Conservation (phyloP, 1,140 invertebrate species). For the Whitmania pigra region DNA sequence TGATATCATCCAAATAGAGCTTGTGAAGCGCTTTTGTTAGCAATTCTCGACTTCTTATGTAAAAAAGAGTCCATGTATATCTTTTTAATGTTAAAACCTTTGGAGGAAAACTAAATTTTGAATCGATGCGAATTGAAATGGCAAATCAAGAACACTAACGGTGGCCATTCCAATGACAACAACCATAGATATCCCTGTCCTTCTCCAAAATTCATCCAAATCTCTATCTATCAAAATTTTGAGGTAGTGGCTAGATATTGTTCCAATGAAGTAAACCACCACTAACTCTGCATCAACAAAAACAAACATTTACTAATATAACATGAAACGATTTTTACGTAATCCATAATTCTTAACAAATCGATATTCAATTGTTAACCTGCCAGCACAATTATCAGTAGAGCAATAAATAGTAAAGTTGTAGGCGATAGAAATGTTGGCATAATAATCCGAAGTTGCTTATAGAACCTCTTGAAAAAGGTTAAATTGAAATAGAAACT, state of each 20-base stretch:
- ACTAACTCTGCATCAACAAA: neutral
- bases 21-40: slow-evolving; percentile 42
- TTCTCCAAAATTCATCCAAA: slow-evolving; percentile 16
- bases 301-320: too few relatives aligned
- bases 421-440: slow-evolving; percentile 34
- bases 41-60: slow-evolving; percentile 44
- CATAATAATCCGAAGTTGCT: slow-evolving; percentile 39
- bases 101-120: too few relatives aligned
- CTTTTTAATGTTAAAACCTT: slow-evolving; percentile 39
- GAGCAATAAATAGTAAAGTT: slow-evolving; percentile 35
- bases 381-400: slow-evolving; percentile 37
- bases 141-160: too few relatives aligned
- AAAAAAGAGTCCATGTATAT: slow-evolving; percentile 43
- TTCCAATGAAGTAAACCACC: slow-evolving; percentile 1
- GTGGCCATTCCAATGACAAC: too few relatives aligned
- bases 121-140: too few relatives aligned
- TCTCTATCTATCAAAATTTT: slow-evolving; percentile 2
- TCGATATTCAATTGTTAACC: slow-evolving; percentile 30
- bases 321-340: too few relatives aligned
- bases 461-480: slow-evolving; percentile 40
- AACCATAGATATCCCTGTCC: neutral
- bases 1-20: slow-evolving; percentile 45
- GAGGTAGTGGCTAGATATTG: neutral
- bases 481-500: slow-evolving; percentile 37
- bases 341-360: too few relatives aligned